phyloP scores from a whole-genome alignment of 2,888 invertebrate species.

The Hypolimnas misippus region DNA sequence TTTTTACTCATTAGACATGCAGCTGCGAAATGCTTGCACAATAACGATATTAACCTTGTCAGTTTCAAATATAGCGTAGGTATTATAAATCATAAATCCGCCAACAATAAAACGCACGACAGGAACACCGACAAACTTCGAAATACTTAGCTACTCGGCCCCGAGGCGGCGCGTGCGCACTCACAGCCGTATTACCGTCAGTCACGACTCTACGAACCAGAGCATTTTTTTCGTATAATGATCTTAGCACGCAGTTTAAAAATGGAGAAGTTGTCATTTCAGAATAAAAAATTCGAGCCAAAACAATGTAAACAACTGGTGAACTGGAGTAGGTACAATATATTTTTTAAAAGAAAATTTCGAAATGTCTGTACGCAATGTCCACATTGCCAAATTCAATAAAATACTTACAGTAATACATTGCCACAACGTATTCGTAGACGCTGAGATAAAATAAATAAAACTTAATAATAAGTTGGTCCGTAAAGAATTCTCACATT shows the following conservation, averaged over 20 bases:
- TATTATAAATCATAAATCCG: slow-evolving; percentile 72
- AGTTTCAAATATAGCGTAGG: slow-evolving; percentile 55
- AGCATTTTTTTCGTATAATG: slow-evolving; percentile 63
- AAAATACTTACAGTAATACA: slow-evolving; percentile 44
- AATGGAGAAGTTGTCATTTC: slow-evolving; percentile 43
- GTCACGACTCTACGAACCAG: slow-evolving; percentile 74
- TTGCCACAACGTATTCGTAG: slow-evolving; percentile 53
- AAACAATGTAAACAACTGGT: slow-evolving; percentile 4
- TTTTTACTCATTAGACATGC: slow-evolving; percentile 18
- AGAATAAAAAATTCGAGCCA: neutral
- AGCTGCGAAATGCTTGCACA: slow-evolving; percentile 51
- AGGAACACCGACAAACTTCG: slow-evolving; percentile 64
- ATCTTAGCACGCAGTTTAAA: slow-evolving; percentile 56
- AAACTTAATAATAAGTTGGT: slow-evolving; percentile 58
- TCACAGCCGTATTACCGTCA: slow-evolving; percentile 56
- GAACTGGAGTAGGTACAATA: neutral
- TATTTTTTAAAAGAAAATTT: slow-evolving; percentile 2
- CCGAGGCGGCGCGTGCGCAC: slow-evolving; percentile 75
- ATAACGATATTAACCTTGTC: slow-evolving; percentile 63
- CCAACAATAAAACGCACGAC: slow-evolving; percentile 74
- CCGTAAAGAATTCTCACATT: slow-evolving; percentile 67
- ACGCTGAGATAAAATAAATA: slow-evolving; percentile 64
- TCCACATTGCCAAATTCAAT: slow-evolving; percentile 21
- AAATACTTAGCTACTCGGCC: slow-evolving; percentile 67
- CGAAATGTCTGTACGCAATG: slow-evolving; percentile 17